A percentile compares a stretch with the other conserved stretches of the same genome.
phyloP scores from a whole-genome alignment of 2,888 invertebrate species.

The Mystacides longicornis region DNA sequence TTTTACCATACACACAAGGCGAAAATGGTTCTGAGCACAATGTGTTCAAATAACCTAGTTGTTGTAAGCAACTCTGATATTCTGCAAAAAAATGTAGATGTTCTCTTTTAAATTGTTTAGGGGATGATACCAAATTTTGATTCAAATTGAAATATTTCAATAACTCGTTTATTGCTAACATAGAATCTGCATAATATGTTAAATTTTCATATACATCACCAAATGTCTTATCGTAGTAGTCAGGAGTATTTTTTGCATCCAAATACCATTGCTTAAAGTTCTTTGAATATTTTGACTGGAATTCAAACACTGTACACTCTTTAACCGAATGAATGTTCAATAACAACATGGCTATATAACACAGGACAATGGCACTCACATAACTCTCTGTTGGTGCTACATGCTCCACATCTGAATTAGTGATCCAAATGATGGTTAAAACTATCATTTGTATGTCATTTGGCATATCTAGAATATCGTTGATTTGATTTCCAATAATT shows the following conservation, averaged over 20 bases:
- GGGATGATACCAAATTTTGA: constrained; percentile 44
- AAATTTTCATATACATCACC: constrained; percentile 29
- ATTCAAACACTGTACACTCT: constrained; percentile 38
- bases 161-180: constrained; percentile 51
- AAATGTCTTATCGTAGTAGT: background rate
- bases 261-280: constrained; percentile 35
- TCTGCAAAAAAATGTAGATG: constrained; percentile 58
- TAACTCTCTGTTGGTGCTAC: constrained; percentile 39
- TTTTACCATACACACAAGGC: constrained; percentile 50
- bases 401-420: constrained; percentile 35
- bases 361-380: constrained; percentile 51
- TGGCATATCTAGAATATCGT: constrained; percentile 43
- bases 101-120: constrained; percentile 48
- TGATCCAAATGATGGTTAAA: constrained; percentile 54
- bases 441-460: constrained; percentile 53
- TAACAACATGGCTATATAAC: constrained; percentile 49
- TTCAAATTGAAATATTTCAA: constrained; percentile 53
- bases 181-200: constrained; percentile 47
- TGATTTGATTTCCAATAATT: constrained; percentile 36
- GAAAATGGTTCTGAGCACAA: constrained; percentile 54
- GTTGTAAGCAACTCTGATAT: constrained; percentile 56
- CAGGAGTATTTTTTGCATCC: constrained; percentile 9
- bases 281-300: constrained; percentile 41
- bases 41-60: constrained; percentile 55
- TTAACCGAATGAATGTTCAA: constrained; percentile 43